phyloP scores from a whole-genome alignment of 2,888 invertebrate genomes.

The Achlya flavicornis region DNA sequence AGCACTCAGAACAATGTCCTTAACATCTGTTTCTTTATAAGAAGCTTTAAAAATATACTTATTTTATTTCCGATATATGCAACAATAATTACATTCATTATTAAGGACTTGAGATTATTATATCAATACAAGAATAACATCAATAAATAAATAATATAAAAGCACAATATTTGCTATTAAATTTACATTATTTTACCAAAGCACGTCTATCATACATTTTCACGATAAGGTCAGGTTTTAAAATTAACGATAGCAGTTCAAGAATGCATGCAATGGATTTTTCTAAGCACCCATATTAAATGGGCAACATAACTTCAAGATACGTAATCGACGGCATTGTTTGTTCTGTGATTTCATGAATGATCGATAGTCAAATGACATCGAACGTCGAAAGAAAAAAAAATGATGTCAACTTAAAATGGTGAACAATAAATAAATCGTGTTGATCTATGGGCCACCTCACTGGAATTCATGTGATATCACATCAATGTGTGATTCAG shows the following conservation, averaged over 20 bases:
- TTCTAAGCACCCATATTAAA: neutral
- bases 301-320: neutral
- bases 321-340: neutral
- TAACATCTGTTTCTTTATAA: slow-evolving; percentile 52
- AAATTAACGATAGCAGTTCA: neutral
- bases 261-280: neutral
- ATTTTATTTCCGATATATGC: slow-evolving; percentile 14
- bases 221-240: neutral
- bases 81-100: slow-evolving; percentile 38
- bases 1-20: slow-evolving; percentile 43
- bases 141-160: slow-evolving; percentile 76
- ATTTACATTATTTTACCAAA: slow-evolving; percentile 36
- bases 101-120: slow-evolving; percentile 53
- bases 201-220: slow-evolving; percentile 27
- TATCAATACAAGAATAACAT: slow-evolving; percentile 68
- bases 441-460: no score
- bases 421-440: no score
- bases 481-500: neutral
- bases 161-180: slow-evolving; percentile 58
- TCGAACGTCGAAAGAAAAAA: no score
- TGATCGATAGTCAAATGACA: neutral
- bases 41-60: slow-evolving; percentile 45
- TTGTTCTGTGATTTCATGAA: neutral
- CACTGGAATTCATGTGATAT: no score
- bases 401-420: no score